These are phyloP conservation scores for Nyctereutes procyonoides DNA, from an alignment of 2,113 vertebrate genomes.

Conservation along the genomic window DNA sequence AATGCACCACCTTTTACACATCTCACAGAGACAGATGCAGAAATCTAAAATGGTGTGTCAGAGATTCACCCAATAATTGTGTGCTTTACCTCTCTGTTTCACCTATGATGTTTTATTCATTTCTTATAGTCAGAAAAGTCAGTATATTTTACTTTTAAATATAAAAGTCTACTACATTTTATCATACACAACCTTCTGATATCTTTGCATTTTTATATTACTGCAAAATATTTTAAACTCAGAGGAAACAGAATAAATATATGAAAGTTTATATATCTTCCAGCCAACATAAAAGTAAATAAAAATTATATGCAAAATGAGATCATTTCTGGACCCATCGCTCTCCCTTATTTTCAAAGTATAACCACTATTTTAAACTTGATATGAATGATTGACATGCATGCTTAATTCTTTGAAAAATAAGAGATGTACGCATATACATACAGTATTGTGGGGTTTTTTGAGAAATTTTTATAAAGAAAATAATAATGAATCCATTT, in stretches of 20 bases:
- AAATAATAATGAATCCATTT: neutral
- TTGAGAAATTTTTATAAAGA: neutral
- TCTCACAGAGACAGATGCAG: neutral
- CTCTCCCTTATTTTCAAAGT: neutral
- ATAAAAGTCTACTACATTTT: neutral
- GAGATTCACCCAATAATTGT: neutral
- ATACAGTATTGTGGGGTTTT: neutral
- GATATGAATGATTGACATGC: neutral
- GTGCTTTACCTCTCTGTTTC: neutral
- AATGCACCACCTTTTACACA: neutral
- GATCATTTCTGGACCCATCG: neutral
- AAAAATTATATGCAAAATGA: neutral
- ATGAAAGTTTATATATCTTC: neutral
- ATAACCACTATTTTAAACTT: neutral
- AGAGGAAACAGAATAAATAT: neutral
- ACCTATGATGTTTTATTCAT: neutral
- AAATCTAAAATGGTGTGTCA: neutral
- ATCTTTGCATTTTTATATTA: neutral
- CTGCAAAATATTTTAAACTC: neutral
- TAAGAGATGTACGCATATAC: neutral
- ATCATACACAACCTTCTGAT: neutral
- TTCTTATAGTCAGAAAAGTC: neutral
- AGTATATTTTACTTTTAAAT: neutral
- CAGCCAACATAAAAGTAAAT: neutral
- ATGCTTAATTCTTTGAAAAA: neutral